Evolutionary conservation across 2,113 vertebrate genomes (phyloP).

Genomic region (Trogon surrucura): DNA sequence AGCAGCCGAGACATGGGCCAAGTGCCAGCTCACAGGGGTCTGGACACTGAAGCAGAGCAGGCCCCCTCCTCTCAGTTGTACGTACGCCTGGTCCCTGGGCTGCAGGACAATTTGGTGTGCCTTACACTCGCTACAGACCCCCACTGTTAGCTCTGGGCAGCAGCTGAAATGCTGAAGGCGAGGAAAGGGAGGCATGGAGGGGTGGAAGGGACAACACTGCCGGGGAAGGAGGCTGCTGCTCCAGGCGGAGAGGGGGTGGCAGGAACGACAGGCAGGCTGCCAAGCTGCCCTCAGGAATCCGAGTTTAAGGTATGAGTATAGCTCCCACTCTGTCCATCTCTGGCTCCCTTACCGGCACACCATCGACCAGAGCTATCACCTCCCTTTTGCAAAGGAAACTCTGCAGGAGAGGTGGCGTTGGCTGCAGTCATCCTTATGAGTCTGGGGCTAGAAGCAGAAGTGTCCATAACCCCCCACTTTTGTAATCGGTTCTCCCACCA

Average conservation of each 20-base stretch:
- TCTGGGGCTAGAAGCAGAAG: background rate
- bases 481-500: background rate
- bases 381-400: background rate
- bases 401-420: background rate
- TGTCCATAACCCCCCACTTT: background rate
- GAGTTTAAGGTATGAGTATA: background rate
- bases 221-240: background rate
- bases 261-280: background rate
- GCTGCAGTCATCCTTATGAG: background rate
- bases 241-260: accelerated
- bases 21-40: accelerated
- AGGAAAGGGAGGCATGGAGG: background rate
- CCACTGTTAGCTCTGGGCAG: background rate
- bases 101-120: background rate
- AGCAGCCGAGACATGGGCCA: background rate
- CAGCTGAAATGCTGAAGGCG: background rate
- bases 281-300: background rate
- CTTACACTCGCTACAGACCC: background rate
- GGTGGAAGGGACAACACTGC: background rate
- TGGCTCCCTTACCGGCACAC: background rate
- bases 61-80: background rate
- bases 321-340: background rate
- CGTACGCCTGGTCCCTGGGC: background rate
- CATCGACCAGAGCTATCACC: accelerated
- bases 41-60: background rate